Percentiles rank a stretch among this genome's conserved stretches.
phyloP scores from a whole-genome alignment of 1,140 invertebrate genomes.

The Euura saliciscinereae region DNA sequence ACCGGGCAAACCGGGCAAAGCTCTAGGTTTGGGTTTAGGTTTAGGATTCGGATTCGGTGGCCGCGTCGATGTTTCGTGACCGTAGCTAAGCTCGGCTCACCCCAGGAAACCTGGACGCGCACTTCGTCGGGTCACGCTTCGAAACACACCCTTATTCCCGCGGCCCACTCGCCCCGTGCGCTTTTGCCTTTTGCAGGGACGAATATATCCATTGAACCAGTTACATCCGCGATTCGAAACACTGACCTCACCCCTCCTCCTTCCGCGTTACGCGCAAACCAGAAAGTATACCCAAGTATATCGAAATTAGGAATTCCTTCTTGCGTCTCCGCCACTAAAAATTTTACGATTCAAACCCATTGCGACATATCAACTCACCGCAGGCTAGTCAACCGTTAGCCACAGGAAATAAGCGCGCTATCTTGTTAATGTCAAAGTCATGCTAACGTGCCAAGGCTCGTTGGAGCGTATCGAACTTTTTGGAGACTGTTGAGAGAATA shows the following conservation, averaged over 20 bases:
- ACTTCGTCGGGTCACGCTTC: slow-evolving; percentile 4
- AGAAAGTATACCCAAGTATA: background rate
- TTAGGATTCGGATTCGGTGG: slow-evolving; percentile 4
- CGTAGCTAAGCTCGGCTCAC: background rate
- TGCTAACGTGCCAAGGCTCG: too few relatives aligned
- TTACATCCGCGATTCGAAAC: background rate
- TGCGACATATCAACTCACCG: too few relatives aligned
- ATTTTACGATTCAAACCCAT: too few relatives aligned
- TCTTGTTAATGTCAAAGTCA: too few relatives aligned
- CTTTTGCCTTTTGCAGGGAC: background rate
- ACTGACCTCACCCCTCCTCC: background rate
- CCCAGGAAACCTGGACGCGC: slow-evolving; percentile 3
- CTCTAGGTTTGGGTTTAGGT: slow-evolving; percentile 3
- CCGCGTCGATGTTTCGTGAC: background rate
- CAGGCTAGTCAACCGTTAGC: too few relatives aligned
- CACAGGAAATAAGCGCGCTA: too few relatives aligned
- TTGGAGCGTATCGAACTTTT: too few relatives aligned
- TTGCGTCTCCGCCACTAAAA: too few relatives aligned
- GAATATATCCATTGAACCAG: slow-evolving; percentile 7
- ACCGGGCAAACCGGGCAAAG: background rate
- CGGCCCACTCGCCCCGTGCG: background rate
- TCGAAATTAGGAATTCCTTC: background rate
- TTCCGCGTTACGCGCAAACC: background rate
- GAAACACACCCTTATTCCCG: background rate
- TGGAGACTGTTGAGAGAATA: too few relatives aligned